phyloP scores from a whole-genome alignment of 2,888 invertebrate genomes.

The Zeuzera pyrina region DNA sequence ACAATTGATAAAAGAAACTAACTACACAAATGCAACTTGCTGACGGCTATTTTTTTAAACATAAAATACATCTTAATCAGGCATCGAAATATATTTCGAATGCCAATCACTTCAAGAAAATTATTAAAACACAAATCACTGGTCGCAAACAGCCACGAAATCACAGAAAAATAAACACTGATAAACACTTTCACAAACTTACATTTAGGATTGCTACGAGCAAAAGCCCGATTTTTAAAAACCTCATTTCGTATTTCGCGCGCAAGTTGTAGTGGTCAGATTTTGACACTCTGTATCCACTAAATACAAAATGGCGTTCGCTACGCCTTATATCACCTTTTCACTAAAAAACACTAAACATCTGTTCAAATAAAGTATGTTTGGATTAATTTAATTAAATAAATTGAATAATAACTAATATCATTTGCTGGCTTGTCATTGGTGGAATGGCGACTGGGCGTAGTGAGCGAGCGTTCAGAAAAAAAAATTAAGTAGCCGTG shows the following conservation, averaged over 20 bases:
- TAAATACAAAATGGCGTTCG: slow-evolving; percentile 4
- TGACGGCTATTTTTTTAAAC: not conserved
- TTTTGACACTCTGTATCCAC: slow-evolving; percentile 11
- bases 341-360: slow-evolving; percentile 6
- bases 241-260: slow-evolving; percentile 6
- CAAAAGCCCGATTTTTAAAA: not conserved
- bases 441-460: too few species aligned
- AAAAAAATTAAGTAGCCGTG: too few species aligned
- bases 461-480: too few species aligned
- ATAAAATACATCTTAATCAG: not conserved
- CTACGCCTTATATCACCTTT: slow-evolving; percentile 9
- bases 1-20: too few species aligned
- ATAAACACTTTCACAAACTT: slow-evolving; percentile 1
- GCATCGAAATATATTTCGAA: too few species aligned
- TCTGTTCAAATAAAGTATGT: slow-evolving; percentile 11
- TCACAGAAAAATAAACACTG: not conserved
- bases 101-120: too few species aligned
- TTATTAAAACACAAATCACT: too few species aligned
- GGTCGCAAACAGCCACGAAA: not conserved
- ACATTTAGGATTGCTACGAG: not conserved
- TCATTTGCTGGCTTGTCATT: too few species aligned
- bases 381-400: too few species aligned
- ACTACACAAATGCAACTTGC: too few species aligned
- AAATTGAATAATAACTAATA: too few species aligned
- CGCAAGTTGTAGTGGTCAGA: slow-evolving; percentile 8